Conservation (phyloP, 2,888 invertebrate genomes). For the Melieria crassipennis region DNA sequence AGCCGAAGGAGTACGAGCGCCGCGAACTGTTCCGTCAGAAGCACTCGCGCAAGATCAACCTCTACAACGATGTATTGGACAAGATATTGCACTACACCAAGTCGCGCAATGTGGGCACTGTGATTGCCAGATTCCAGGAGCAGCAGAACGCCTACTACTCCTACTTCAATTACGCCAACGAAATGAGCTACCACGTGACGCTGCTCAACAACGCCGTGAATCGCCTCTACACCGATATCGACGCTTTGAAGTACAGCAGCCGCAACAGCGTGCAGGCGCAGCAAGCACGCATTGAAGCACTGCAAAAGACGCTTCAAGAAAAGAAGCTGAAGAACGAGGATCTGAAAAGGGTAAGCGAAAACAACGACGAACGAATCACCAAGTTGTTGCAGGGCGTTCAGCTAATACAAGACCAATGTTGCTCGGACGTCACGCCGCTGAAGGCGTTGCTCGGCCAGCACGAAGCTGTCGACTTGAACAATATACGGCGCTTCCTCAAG, state of each 20-base stretch:
- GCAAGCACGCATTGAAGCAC: constrained; percentile 48
- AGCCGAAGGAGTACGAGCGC: constrained; percentile 60
- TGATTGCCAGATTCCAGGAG: constrained; percentile 61
- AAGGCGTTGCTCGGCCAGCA: constrained; percentile 69
- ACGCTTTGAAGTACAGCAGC: constrained; percentile 51
- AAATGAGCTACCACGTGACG: constrained; percentile 63
- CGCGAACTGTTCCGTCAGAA: constrained; percentile 56
- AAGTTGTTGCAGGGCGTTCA: constrained; percentile 55
- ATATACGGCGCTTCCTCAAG: constrained; percentile 68
- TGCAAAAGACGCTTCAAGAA: constrained; percentile 49
- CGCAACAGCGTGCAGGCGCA: constrained; percentile 51
- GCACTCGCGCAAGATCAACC: constrained; percentile 56
- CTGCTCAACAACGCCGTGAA: constrained; percentile 58
- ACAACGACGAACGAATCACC: constrained; percentile 51
- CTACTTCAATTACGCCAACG: constrained; percentile 64
- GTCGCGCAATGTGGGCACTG: constrained; percentile 52
- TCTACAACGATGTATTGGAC: constrained; percentile 59
- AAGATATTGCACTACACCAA: constrained; percentile 59
- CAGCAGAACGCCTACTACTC: constrained; percentile 64
- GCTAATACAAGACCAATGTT: constrained; percentile 64
- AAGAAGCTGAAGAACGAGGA: constrained; percentile 50
- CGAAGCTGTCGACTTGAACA: constrained; percentile 70
- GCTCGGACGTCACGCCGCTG: constrained; percentile 68
- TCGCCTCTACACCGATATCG: constrained; percentile 58
- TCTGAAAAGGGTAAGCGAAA: constrained; percentile 44